phyloP scores from a whole-genome alignment of 2,797 vertebrate genomes.

The Enteromius treurensis region DNA sequence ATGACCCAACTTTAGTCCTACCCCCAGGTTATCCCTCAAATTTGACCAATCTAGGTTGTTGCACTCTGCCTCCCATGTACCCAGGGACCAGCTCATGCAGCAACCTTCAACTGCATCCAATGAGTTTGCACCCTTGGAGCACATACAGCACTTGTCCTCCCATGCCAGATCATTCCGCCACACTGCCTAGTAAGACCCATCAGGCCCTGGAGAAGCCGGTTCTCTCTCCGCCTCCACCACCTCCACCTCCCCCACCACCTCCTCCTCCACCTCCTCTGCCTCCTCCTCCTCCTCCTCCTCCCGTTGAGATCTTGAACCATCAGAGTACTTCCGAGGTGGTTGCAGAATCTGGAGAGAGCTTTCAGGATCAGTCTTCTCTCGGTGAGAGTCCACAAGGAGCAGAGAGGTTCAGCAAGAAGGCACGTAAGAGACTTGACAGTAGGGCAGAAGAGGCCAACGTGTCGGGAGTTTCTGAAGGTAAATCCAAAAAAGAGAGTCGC shows the following conservation, averaged over 20 bases:
- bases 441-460: constrained; percentile 90
- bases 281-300: constrained; percentile 79
- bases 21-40: constrained; percentile 89
- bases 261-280: constrained; percentile 73
- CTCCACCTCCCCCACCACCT: constrained; percentile 78
- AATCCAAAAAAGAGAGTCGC: constrained; percentile 92
- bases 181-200: constrained; percentile 85
- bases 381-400: constrained; percentile 93
- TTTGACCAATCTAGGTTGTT: constrained; percentile 89
- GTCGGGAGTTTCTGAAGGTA: constrained; percentile 89
- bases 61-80: constrained; percentile 93
- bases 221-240: constrained; percentile 82
- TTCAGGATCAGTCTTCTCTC: constrained; percentile 95
- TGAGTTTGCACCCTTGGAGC: constrained; percentile 95
- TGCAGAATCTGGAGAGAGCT: constrained; percentile 89
- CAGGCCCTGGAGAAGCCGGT: constrained; percentile 88
- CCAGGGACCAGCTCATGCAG: constrained; percentile 88
- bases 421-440: constrained; percentile 88
- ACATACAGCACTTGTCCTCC: constrained; percentile 91
- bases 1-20: constrained; percentile 85
- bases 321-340: constrained; percentile 80
- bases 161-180: constrained; percentile 82
- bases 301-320: constrained; percentile 62
- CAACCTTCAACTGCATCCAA: constrained; percentile 89
- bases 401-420: constrained; percentile 94